Conservation (phyloP, 1,140 invertebrate genomes). For the Bombus terrestris region DNA sequence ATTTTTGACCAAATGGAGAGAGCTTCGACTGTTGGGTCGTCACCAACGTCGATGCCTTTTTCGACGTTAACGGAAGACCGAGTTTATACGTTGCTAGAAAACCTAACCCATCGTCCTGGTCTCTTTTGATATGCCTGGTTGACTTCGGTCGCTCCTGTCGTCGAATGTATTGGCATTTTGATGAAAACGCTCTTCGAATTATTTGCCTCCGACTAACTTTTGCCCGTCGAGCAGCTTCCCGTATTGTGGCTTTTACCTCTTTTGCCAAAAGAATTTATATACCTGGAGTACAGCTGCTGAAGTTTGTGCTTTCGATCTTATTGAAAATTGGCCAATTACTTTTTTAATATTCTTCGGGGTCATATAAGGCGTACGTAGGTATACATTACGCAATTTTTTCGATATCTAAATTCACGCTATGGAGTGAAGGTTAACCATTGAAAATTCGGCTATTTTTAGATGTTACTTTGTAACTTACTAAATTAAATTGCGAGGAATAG, state of each 20-base stretch:
- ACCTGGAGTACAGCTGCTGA: neutral
- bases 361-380: no score
- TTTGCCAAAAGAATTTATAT: neutral
- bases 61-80: conserved; percentile 26
- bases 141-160: conserved; percentile 26
- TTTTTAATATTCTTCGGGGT: neutral
- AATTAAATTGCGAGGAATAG: no score
- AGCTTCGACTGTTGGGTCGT: conserved; percentile 48
- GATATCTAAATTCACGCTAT: no score
- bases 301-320: neutral
- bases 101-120: neutral
- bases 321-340: neutral
- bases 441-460: no score
- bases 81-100: conserved; percentile 34
- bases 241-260: neutral
- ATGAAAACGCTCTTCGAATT: conserved; percentile 55
- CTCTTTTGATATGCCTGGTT: conserved; percentile 62
- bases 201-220: conserved; percentile 17
- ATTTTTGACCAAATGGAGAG: conserved; percentile 66
- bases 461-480: no score
- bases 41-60: conserved; percentile 36
- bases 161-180: conserved; percentile 67
- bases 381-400: no score
- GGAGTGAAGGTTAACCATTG: no score
- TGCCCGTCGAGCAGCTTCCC: neutral